Base-by-base conservation (phyloP, 2,797 vertebrate genomes). In the Acanthurus tractus region DNA sequence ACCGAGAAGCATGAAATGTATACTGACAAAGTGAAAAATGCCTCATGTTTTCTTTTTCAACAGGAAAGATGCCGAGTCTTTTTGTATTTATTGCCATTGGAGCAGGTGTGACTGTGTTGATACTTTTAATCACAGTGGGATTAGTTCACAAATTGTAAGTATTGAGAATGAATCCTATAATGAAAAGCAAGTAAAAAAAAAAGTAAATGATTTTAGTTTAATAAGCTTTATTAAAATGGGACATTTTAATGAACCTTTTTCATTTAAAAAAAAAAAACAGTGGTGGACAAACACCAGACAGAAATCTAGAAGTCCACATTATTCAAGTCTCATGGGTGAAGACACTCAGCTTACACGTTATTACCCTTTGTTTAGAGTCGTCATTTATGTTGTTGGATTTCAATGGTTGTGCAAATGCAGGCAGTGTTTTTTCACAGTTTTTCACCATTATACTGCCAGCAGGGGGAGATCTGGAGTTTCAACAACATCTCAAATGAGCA, bases 61-160 rank as follows among this genome's bases (percentile, higher is more conserved):
- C 89, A 94, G 94, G 5, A 18, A 78, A 74, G 12, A 70, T 67
- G 46, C 36, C 20, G 52, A 66, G 34, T 56, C 18, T 79, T 17
- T 86, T 73, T 42, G 65, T 89, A 44, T 25, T 53, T 29, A 62
- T 89, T 20, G 63, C 59, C 13, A 2, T 25, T 9, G 85, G 56
- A 85, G 83, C 48, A 22, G 74, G 34, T 17, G 29, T 69, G 53
- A 40, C 81, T 63, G 25, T 91, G 58, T 0, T 89, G 34, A 67
- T 84, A 10, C 7, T 81, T 65, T 36, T 93, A 15, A 45, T 73
- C 8, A 58, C 62, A 72, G 65, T 89, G 45, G 70, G 23, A 57
- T 29, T 78, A 50, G 57, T 73, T 45, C 86, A 38, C 74, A 89
- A 76, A 55, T 74, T 89, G 95, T 95, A 88, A 83, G 90, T 76